These are phyloP conservation scores for Tinea pellionella DNA, from an alignment of 2,888 invertebrate genomes.

Conservation along the genomic window DNA sequence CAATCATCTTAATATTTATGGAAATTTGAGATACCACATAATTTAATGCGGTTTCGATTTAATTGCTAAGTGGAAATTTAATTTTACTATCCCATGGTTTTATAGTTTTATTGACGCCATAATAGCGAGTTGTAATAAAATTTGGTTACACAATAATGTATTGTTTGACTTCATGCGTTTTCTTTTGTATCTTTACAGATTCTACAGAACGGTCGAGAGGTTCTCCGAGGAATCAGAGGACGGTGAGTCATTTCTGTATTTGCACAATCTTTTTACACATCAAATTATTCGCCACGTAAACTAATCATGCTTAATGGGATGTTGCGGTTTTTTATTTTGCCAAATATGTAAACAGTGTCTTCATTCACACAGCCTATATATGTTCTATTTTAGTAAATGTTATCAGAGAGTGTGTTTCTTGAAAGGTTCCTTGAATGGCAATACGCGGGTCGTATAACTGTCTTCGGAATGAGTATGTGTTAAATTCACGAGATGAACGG, in stretches of 20 bases:
- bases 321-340: neutral
- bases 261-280: constrained; percentile 20
- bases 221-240: constrained; percentile 37
- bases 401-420: neutral
- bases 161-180: neutral
- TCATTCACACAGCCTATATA: neutral
- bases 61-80: constrained; percentile 3
- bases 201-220: constrained; percentile 48
- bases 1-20: constrained; percentile 15
- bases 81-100: constrained; percentile 4
- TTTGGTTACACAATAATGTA: neutral
- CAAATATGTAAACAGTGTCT: neutral
- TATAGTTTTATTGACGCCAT: constrained; percentile 5
- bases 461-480: constrained; percentile 20
- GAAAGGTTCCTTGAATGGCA: neutral
- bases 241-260: constrained; percentile 39
- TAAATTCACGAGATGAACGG: constrained; percentile 35
- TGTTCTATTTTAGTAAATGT: neutral
- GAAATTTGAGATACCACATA: constrained; percentile 4
- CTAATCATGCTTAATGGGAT: neutral
- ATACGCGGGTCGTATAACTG: neutral
- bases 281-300: neutral
- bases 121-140: neutral
- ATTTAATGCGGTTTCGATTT: constrained; percentile 9
- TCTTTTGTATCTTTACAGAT: constrained; percentile 39